These are phyloP conservation scores for Geophilus truncorum DNA, from an alignment of 2,888 invertebrate genomes.

Conservation along the genomic window DNA sequence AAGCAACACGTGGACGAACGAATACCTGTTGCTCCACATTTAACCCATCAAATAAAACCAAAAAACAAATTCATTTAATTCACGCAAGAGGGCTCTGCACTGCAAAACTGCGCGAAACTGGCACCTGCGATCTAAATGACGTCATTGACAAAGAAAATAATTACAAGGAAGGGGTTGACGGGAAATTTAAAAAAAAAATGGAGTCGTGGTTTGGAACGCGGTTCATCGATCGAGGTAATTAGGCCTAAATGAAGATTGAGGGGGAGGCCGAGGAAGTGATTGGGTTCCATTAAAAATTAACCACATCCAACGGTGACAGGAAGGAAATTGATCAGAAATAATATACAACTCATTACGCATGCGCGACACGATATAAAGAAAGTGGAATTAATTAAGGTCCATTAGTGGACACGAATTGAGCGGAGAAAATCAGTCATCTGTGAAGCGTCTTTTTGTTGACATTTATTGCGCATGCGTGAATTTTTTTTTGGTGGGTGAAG, in stretches of 20 bases:
- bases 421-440: background rate
- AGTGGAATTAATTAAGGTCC: background rate
- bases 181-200: background rate
- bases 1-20: background rate
- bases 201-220: background rate
- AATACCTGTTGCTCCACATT: background rate
- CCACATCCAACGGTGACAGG: slow-evolving; percentile 21
- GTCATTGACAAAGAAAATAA: background rate
- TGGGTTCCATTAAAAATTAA: slow-evolving; percentile 27
- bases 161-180: background rate
- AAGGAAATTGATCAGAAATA: slow-evolving; percentile 24
- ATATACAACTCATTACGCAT: background rate
- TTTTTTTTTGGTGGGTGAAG: no score
- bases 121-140: background rate
- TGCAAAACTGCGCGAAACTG: no score
- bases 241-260: slow-evolving; percentile 27
- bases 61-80: background rate
- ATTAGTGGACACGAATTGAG: background rate
- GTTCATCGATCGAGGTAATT: slow-evolving; percentile 13
- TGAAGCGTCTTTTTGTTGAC: background rate
- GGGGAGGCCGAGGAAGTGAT: slow-evolving; percentile 8
- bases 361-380: background rate
- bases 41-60: background rate
- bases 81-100: no score
- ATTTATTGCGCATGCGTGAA: background rate